phyloP scores from a whole-genome alignment of 1,140 invertebrate species.

The Aphelinus atriplicis region DNA sequence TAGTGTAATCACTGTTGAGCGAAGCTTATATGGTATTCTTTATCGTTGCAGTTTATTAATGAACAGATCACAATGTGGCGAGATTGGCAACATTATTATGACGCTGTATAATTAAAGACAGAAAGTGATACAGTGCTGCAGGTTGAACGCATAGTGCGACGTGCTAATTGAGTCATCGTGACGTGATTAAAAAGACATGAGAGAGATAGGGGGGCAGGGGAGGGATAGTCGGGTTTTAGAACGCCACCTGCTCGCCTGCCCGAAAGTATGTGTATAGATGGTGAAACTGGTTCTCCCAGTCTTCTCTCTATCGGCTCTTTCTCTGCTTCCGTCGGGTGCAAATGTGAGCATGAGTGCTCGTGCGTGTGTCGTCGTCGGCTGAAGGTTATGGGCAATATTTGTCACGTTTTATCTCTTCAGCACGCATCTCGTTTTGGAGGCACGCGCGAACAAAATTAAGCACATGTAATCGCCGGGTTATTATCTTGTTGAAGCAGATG shows the following conservation, averaged over 20 bases:
- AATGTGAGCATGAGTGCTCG: neutral
- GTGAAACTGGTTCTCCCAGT: constrained; percentile 52
- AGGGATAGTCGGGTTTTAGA: constrained; percentile 27
- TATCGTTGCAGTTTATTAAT: neutral
- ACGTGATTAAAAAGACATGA: constrained; percentile 22
- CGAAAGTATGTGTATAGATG: constrained; percentile 35
- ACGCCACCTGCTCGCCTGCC: constrained; percentile 48
- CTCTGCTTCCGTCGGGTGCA: constrained; percentile 45
- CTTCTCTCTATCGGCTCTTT: constrained; percentile 41
- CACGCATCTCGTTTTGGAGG: constrained; percentile 48
- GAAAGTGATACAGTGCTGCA: neutral
- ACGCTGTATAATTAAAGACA: neutral
- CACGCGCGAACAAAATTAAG: constrained; percentile 56
- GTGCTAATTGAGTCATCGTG: constrained; percentile 19
- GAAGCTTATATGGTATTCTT: no score
- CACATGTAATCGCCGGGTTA: constrained; percentile 58
- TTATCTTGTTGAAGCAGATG: constrained; percentile 59
- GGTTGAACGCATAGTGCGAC: neutral
- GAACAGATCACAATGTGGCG: neutral
- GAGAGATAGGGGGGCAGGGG: neutral
- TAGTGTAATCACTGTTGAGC: no score
- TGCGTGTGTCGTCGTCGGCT: constrained; percentile 1
- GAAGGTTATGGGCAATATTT: constrained; percentile 60
- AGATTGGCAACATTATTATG: neutral
- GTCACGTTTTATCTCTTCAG: constrained; percentile 58